phyloP scores from a whole-genome alignment of 2,113 vertebrate genomes.

The Thryonomys swinderianus region DNA sequence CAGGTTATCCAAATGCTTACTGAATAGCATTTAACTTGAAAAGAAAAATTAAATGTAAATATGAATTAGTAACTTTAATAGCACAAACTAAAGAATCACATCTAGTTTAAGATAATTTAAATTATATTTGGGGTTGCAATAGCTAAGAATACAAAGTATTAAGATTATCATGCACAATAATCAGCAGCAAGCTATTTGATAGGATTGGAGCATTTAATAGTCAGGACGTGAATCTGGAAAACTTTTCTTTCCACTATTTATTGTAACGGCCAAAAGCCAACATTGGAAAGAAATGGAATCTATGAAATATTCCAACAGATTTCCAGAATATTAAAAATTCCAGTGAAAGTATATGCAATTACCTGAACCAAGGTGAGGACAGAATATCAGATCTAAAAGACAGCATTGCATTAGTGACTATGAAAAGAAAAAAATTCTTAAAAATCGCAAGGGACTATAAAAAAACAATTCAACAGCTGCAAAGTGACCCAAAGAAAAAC shows the following conservation, averaged over 20 bases:
- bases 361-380: too few species aligned
- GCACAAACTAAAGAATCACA: not conserved
- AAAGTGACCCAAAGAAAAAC: too few species aligned
- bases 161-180: constrained; percentile 45
- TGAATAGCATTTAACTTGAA: constrained; percentile 16
- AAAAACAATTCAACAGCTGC: too few species aligned
- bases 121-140: constrained; percentile 24
- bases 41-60: constrained; percentile 43
- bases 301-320: too few species aligned
- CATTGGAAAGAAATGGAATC: too few species aligned
- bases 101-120: not conserved
- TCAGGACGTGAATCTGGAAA: constrained; percentile 4
- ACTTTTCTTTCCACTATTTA: constrained; percentile 39
- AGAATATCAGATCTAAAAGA: too few species aligned
- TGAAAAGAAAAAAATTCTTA: too few species aligned
- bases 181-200: not conserved
- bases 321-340: too few species aligned
- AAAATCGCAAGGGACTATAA: too few species aligned
- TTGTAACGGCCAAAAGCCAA: not conserved
- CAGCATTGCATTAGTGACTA: too few species aligned
- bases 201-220: not conserved
- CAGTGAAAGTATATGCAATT: too few species aligned
- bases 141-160: constrained; percentile 21
- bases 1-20: not conserved
- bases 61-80: not conserved